These are phyloP conservation scores for Melanophora roralis DNA, from an alignment of 2,888 invertebrate genomes.

Conservation along the genomic window DNA sequence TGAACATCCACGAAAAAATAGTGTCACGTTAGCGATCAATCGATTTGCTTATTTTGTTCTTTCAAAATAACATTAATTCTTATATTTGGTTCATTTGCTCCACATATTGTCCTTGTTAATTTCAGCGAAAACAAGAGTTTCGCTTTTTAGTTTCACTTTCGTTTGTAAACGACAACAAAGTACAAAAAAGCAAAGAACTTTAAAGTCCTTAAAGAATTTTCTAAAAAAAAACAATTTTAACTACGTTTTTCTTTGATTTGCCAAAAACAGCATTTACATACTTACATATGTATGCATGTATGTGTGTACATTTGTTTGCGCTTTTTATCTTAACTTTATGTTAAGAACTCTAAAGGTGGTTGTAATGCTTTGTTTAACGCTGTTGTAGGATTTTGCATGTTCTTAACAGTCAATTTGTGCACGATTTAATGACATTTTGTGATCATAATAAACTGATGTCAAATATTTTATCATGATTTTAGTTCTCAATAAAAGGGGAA, in stretches of 20 bases:
- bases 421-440: constrained; percentile 48
- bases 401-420: constrained; percentile 9
- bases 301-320: too few species aligned
- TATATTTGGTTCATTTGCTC: constrained; percentile 47
- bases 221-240: constrained; percentile 5
- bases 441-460: constrained; percentile 58
- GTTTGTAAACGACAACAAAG: constrained; percentile 24
- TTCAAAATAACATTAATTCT: constrained; percentile 36
- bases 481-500: constrained; percentile 32
- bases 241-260: constrained; percentile 44
- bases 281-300: neutral
- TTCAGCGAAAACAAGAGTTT: neutral
- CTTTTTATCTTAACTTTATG: neutral
- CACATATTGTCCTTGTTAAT: constrained; percentile 48
- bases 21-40: constrained; percentile 62
- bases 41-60: constrained; percentile 53
- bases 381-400: constrained; percentile 14
- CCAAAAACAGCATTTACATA: too few species aligned
- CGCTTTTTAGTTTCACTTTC: constrained; percentile 59
- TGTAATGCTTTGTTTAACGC: neutral
- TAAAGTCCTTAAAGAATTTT: neutral
- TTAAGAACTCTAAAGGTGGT: neutral
- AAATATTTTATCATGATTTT: constrained; percentile 47
- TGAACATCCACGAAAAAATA: constrained; percentile 38
- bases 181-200: neutral